phyloP scores from a whole-genome alignment of 1,140 invertebrate species.

The Drosophila jambulina region DNA sequence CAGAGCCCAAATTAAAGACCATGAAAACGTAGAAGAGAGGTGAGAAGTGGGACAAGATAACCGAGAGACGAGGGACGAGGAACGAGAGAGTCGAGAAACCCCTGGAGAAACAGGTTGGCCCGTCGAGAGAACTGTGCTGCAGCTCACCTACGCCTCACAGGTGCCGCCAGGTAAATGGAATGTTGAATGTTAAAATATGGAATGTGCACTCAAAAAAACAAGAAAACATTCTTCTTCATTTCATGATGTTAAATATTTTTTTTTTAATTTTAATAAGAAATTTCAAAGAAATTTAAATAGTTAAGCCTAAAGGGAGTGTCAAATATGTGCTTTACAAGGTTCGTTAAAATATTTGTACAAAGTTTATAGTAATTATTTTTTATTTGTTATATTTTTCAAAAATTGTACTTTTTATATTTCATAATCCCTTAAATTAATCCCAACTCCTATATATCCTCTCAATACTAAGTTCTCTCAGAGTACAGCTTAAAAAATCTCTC shows the following conservation, averaged over 20 bases:
- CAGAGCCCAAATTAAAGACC: constrained; percentile 57
- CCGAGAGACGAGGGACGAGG: constrained; percentile 1
- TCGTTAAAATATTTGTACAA: too few species aligned
- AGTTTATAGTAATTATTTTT: not conserved
- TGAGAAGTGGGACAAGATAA: constrained; percentile 1
- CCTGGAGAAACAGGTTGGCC: constrained; percentile 48
- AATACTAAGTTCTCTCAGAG: too few species aligned
- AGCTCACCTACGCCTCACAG: constrained; percentile 58
- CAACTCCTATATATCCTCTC: not conserved
- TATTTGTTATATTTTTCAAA: not conserved
- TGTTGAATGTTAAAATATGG: constrained; percentile 21
- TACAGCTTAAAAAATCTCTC: too few species aligned
- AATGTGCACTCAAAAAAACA: constrained; percentile 32
- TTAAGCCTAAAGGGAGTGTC: not conserved
- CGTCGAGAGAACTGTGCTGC: constrained; percentile 52
- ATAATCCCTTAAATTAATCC: not conserved
- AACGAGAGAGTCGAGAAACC: not conserved
- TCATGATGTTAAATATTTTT: too few species aligned
- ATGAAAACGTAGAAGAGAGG: constrained; percentile 39
- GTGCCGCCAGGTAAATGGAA: constrained; percentile 48
- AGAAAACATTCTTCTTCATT: too few species aligned
- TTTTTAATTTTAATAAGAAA: too few species aligned
- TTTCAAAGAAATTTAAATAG: not conserved
- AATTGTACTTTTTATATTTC: not conserved
- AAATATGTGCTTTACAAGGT: too few species aligned